phyloP scores from a whole-genome alignment of 2,797 vertebrate genomes.

The Etheostoma perlongum region DNA sequence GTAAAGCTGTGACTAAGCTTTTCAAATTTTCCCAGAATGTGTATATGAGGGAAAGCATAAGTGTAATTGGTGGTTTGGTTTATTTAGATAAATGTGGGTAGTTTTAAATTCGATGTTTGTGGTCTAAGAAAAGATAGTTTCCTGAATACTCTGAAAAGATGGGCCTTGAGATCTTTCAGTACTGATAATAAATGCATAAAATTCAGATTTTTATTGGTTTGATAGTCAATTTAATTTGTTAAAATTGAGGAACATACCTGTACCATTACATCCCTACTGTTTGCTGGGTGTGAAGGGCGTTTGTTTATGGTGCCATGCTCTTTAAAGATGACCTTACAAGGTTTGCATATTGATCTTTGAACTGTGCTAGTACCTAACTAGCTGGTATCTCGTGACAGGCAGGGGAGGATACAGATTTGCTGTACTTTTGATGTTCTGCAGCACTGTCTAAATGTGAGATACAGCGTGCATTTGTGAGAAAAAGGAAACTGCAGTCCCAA shows the following conservation, averaged over 20 bases:
- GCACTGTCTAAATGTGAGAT: conserved; percentile 49
- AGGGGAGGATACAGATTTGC: conserved; percentile 72
- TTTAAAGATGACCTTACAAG: conserved; percentile 50
- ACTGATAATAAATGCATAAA: background rate
- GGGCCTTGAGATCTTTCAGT: background rate
- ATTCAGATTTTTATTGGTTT: conserved; percentile 20
- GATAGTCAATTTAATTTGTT: background rate
- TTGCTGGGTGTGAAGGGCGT: background rate
- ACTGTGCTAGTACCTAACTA: conserved; percentile 72
- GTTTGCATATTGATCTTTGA: conserved; percentile 76
- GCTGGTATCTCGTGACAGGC: conserved; percentile 80
- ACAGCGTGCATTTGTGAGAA: conserved; percentile 50
- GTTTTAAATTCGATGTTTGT: conserved; percentile 21
- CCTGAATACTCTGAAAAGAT: background rate
- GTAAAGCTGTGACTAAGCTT: background rate
- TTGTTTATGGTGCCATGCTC: conserved; percentile 49
- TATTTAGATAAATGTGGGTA: conserved; percentile 7
- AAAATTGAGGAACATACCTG: background rate
- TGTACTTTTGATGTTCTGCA: conserved; percentile 72
- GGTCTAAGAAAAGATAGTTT: conserved; percentile 7
- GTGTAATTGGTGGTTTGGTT: background rate
- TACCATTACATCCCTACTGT: background rate
- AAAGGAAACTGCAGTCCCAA: conserved; percentile 53
- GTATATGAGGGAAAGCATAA: background rate
- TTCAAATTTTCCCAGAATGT: background rate